A percentile compares a stretch with the other conserved stretches of the same genome.
Evolutionary conservation across 2,888 invertebrate species (phyloP).

Genomic region (Chloromyia formosa): DNA sequence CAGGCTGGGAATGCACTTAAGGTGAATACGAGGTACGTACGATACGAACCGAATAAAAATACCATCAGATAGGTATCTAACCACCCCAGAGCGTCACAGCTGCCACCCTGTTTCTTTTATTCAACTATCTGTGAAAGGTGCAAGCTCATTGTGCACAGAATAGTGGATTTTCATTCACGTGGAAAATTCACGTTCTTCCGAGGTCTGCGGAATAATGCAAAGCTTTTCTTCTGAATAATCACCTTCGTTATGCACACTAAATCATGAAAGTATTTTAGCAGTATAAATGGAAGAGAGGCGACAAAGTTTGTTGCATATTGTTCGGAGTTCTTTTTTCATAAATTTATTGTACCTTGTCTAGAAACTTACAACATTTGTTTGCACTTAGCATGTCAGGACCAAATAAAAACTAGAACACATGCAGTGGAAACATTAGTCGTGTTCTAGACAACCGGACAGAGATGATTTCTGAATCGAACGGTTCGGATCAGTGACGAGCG

Average conservation of each 20-base stretch:
- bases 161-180: constrained; percentile 6
- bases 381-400: too few species aligned
- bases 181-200: constrained; percentile 2
- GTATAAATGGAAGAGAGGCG: not conserved
- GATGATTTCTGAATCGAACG: too few species aligned
- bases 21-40: not conserved
- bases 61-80: not conserved
- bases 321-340: too few species aligned
- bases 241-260: not conserved
- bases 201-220: not conserved
- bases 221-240: not conserved
- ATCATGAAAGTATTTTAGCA: not conserved
- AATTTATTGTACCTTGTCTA: too few species aligned
- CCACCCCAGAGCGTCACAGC: not conserved
- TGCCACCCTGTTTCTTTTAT: not conserved
- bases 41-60: not conserved
- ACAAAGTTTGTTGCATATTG: too few species aligned
- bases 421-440: too few species aligned
- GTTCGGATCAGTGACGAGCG: too few species aligned
- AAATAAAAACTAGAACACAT: too few species aligned
- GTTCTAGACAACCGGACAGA: too few species aligned
- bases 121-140: constrained; percentile 11
- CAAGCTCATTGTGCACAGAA: not conserved
- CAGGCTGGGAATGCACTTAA: constrained; percentile 23
- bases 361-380: too few species aligned